Evolutionary conservation across 2,888 invertebrate genomes (phyloP), one percentile per base, ranked within the genome.

Genomic region (Magallana nippona): DNA sequence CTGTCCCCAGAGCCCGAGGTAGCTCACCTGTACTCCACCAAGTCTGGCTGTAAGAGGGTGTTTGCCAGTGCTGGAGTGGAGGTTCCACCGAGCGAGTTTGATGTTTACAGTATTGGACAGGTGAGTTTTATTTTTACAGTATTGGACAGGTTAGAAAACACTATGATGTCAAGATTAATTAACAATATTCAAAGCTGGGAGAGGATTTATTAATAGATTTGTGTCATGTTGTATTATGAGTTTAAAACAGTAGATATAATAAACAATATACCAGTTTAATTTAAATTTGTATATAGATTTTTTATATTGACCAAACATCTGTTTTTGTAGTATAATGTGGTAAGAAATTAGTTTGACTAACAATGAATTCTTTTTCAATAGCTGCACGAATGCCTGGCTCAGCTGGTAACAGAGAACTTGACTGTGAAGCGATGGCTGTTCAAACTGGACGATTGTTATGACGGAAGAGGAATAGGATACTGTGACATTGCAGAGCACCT

Each of bases 31-130:
- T 94, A 93, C 87, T 93, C 93, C 32, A 93, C 94, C 10, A 94
- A 94, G 87, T 94, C 94, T 15, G 94, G 94, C 1, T 92, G 93
- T 84, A 94, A 94, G 88, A 87, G 94, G 55, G 92, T 94, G 57
- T 94, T 94, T 88, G 91, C 91, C 79, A 92, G 92, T 88, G 93
- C 93, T 63, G 89, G 90, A 57, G 92, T 93, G 1, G 89, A 90
- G n/a, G 90, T 92, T 79, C 94, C 94, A 10, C 94, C 93, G 0
- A 92, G 93, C 82, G 94, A 94, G 88, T 93, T 92, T 85, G 94
- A 94, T 88, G 91, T 94, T 10, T 94, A 94, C 87, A 94, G 92
- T 84, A 87, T 92, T 27, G 93, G 92, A n/a, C 94, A 93, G 92
- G 93, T 93, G 85, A 81, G 88, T 80, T 2, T 17, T 8, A 19